Evolutionary conservation across 2,113 vertebrate species (phyloP), one percentile per base, ranked within the genome.

Genomic region (Pedionomus torquatus): DNA sequence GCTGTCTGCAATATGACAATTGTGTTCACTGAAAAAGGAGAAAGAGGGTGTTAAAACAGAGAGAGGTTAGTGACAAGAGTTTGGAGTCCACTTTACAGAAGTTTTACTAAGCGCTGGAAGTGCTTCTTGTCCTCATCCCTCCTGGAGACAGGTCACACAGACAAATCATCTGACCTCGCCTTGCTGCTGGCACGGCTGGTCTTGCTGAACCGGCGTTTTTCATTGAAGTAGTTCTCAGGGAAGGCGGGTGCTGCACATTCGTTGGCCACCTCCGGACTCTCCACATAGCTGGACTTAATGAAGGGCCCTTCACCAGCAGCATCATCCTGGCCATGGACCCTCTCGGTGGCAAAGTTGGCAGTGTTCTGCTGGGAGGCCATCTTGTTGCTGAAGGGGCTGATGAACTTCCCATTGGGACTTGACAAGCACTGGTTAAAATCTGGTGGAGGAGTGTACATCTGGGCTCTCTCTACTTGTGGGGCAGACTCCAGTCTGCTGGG

Each of bases 321-420:
- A 82, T 98, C 97, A 74, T 99, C 98, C 35, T 98, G 98, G 95
- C 97, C 94, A 5, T 95, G 98, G 46, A 98, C 98, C 48, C 96
- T 98, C 97, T 99, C 99, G 0, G 99, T 98, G 92, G 98, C 99
- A 28, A 99, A 96, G 96, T 99, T 99, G 94, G 97, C 98, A 0
- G 99, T 99, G 96, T 99, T 99, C 98, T 99, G 99, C 97, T 99
- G 99, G 43, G 99, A 98, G 8, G 99, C 99, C 97, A 99, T 83
- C 74, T 98, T 98, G 96, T 99, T 98, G 97, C 97, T 99, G 97
- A 99, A 99, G 60, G 99, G 98, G 41, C 97, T 98, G 76, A 98
- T 98, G 82, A 98, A 99, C 63, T 98, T 98, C 57, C 92, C 94
- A 11, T 96, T 95, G 69, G 98, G 93, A 87, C 94, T 96, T 1